Conservation (phyloP, 2,113 vertebrate genomes). For the Peromyscus maniculatus region DNA sequence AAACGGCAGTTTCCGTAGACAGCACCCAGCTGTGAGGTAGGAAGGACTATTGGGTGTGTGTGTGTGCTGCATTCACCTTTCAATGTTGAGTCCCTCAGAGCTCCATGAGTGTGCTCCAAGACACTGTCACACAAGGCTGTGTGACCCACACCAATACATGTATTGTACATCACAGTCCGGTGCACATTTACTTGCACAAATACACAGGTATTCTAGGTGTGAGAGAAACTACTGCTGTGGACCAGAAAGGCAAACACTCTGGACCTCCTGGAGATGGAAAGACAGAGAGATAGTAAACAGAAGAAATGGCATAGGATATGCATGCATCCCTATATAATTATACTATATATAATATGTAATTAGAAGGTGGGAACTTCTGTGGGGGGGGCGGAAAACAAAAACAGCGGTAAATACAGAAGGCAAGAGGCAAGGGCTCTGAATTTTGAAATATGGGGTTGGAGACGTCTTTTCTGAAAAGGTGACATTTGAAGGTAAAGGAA, state of each 20-base stretch:
- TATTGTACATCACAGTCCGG: neutral
- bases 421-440: neutral
- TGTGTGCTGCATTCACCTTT: neutral
- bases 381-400: neutral
- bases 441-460: neutral
- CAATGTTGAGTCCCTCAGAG: neutral
- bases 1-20: neutral
- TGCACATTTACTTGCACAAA: neutral
- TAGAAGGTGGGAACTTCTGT: neutral
- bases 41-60: neutral
- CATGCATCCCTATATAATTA: neutral
- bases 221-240: neutral
- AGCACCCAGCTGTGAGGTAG: neutral
- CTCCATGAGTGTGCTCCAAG: neutral
- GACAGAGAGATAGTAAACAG: neutral
- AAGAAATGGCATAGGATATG: neutral
- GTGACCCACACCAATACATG: neutral
- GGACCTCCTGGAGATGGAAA: neutral
- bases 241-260: neutral
- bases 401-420: neutral
- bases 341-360: neutral
- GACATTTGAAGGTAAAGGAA: neutral
- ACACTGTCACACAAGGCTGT: neutral
- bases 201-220: neutral
- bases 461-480: neutral